These are phyloP conservation scores for Geococcyx californianus DNA, from an alignment of 2,113 vertebrate genomes.

Conservation along the genomic window DNA sequence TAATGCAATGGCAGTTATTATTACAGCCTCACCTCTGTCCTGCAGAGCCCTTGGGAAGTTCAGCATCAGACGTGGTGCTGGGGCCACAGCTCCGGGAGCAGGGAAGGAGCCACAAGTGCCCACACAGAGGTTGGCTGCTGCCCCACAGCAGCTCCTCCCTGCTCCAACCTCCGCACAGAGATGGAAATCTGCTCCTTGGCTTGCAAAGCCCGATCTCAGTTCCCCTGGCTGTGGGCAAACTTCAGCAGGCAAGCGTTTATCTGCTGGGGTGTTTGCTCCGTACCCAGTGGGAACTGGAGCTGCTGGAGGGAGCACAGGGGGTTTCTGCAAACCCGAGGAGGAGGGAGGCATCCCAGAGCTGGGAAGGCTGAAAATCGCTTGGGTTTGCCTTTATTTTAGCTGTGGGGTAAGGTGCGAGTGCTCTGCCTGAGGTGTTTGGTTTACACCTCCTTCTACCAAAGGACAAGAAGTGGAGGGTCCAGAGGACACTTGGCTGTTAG, in stretches of 20 bases:
- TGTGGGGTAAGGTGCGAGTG: fast-evolving
- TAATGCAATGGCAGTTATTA: not conserved
- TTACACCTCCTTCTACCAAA: not conserved
- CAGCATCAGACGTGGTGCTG: fast-evolving
- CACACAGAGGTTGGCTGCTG: fast-evolving
- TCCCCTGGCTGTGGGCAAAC: fast-evolving
- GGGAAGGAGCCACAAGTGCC: not conserved
- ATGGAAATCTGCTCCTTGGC: fast-evolving
- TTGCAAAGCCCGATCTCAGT: fast-evolving
- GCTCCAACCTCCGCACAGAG: not conserved
- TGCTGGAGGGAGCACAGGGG: fast-evolving
- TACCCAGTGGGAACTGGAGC: not conserved
- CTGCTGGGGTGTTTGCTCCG: fast-evolving
- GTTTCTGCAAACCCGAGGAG: not conserved
- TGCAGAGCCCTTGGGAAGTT: not conserved
- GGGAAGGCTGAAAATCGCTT: not conserved
- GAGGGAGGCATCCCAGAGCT: fast-evolving
- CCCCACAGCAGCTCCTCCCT: not conserved
- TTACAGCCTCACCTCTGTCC: not conserved
- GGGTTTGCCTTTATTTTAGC: not conserved
- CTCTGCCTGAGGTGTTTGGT: fast-evolving
- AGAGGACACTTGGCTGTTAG: fast-evolving
- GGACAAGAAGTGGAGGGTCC: not conserved
- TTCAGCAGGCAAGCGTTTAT: fast-evolving
- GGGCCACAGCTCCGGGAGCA: fast-evolving